Evolutionary conservation across 2,113 vertebrate genomes (phyloP).

Genomic region (Mustelus asterias): DNA sequence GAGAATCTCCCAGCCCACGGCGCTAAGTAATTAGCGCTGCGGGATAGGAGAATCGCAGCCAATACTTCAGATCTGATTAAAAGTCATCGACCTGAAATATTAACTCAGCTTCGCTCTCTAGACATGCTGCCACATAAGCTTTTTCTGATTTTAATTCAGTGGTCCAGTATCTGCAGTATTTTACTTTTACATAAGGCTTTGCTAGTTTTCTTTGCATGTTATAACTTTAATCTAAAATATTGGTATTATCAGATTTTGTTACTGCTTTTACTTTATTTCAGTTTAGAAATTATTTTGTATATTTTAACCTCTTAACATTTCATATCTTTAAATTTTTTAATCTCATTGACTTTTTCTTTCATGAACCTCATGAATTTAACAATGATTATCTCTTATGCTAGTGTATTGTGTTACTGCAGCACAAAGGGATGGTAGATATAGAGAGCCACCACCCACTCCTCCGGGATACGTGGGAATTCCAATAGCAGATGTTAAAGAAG

Average conservation of each 20-base stretch:
- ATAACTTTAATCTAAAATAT: not conserved
- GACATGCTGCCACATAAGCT: not conserved
- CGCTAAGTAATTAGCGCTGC: no score
- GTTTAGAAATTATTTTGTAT: conserved; percentile 50
- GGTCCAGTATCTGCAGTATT: not conserved
- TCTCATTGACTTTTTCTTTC: conserved; percentile 54
- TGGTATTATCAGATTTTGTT: conserved; percentile 33
- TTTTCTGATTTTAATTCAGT: not conserved
- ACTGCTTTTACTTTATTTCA: conserved; percentile 53
- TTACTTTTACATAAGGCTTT: not conserved
- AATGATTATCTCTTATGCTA: conserved; percentile 67
- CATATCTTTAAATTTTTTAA: conserved; percentile 60
- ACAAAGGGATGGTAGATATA: conserved; percentile 90
- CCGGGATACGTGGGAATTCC: conserved; percentile 93
- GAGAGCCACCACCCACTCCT: conserved; percentile 91
- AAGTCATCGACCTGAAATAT: not conserved
- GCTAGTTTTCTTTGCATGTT: not conserved
- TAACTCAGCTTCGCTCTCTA: not conserved
- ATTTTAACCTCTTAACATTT: conserved; percentile 61
- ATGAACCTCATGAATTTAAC: conserved; percentile 59
- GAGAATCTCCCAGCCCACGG: no score
- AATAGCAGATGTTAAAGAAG: conserved; percentile 79
- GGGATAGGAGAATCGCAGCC: no score
- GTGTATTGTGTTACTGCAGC: conserved; percentile 97
- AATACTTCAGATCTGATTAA: not conserved